phyloP scores from a whole-genome alignment of 2,113 vertebrate genomes.

The Entosphenus tridentatus region DNA sequence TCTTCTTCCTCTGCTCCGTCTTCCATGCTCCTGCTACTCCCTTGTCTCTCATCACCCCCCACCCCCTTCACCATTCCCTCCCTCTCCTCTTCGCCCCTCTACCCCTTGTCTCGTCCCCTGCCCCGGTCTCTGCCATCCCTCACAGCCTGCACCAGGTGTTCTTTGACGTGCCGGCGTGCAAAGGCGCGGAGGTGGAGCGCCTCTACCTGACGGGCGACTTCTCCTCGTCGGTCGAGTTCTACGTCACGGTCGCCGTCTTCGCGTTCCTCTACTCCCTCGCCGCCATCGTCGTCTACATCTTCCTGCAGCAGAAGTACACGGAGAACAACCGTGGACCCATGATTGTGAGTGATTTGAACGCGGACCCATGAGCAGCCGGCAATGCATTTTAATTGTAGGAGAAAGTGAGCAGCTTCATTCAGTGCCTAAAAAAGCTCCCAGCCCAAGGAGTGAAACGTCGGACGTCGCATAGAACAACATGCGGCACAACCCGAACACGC shows the following conservation, averaged over 20 bases:
- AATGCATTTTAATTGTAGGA: too few relatives aligned
- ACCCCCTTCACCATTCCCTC: neutral
- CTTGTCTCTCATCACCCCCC: neutral
- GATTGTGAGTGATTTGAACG: slow-evolving; percentile 39
- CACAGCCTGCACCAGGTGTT: slow-evolving; percentile 67
- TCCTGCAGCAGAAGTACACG: slow-evolving; percentile 78
- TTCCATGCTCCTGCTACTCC: neutral
- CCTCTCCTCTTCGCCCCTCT: neutral
- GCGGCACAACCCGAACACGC: too few relatives aligned
- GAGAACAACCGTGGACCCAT: slow-evolving; percentile 76
- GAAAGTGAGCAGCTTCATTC: too few relatives aligned
- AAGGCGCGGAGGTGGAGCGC: slow-evolving; percentile 42
- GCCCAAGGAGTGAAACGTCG: too few relatives aligned
- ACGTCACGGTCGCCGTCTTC: slow-evolving; percentile 81
- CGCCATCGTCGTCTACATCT: slow-evolving; percentile 73
- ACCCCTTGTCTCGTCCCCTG: neutral
- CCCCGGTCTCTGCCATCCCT: slow-evolving; percentile 8
- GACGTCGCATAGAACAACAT: too few relatives aligned
- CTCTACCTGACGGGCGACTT: slow-evolving; percentile 68
- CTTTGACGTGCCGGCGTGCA: slow-evolving; percentile 63
- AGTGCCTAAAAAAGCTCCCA: too few relatives aligned
- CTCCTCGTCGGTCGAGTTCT: slow-evolving; percentile 90
- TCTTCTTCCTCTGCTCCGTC: neutral
- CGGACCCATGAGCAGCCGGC: too few relatives aligned
- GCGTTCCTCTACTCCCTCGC: slow-evolving; percentile 79